Percentiles rank a stretch among this genome's conserved stretches.
Conservation (phyloP, 2,113 vertebrate genomes). For the Gila orcuttii region DNA sequence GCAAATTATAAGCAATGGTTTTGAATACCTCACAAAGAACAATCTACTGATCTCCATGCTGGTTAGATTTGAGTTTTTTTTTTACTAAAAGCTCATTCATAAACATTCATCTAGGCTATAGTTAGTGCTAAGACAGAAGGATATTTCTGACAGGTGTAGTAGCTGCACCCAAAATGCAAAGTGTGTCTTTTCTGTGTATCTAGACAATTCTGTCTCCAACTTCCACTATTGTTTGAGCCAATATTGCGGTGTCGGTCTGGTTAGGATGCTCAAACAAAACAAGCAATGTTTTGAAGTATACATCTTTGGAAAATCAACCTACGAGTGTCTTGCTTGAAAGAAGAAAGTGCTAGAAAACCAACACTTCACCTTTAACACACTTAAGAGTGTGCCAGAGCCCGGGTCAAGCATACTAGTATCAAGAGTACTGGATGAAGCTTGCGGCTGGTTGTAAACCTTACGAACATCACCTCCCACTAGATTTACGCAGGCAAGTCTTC, state of each 20-base stretch:
- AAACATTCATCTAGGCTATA: background rate
- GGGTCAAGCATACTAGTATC: background rate
- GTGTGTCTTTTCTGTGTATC: background rate
- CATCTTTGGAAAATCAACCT: background rate
- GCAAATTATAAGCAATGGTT: no score
- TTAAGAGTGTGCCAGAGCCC: background rate
- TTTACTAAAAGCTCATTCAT: background rate
- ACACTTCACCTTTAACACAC: slow-evolving; percentile 1
- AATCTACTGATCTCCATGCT: background rate
- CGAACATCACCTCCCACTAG: background rate
- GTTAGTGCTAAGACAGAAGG: background rate
- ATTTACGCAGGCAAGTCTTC: background rate
- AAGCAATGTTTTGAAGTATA: background rate
- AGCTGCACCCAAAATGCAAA: background rate
- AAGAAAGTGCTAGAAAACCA: background rate
- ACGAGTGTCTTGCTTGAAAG: background rate
- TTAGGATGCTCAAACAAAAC: background rate
- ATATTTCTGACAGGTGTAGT: background rate
- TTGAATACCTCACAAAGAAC: background rate
- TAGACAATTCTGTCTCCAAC: background rate
- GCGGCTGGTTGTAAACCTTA: background rate
- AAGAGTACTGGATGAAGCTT: background rate
- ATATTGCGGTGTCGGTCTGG: background rate
- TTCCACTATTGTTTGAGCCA: background rate
- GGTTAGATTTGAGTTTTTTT: background rate